phyloP scores from a whole-genome alignment of 2,888 invertebrate genomes.

The Podotricha telesiphe region DNA sequence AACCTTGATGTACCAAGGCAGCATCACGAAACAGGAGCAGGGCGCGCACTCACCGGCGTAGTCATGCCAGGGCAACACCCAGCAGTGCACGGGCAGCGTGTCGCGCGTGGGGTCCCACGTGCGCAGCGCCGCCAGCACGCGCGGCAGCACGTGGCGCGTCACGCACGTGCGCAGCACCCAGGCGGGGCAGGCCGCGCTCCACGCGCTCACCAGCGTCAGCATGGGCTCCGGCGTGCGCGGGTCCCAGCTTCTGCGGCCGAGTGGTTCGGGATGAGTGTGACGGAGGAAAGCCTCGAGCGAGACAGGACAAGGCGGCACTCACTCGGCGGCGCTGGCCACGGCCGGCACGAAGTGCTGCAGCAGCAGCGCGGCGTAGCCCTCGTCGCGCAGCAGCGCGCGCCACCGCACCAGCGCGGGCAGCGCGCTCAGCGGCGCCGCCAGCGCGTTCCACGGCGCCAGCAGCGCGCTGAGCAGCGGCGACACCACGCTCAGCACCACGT shows the following conservation, averaged over 20 bases:
- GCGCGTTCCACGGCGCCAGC: slow-evolving; percentile 91
- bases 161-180: slow-evolving; percentile 93
- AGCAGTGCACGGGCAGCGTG: slow-evolving; percentile 96
- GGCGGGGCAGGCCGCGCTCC: slow-evolving; percentile 90
- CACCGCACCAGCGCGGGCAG: slow-evolving; percentile 87
- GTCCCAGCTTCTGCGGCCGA: slow-evolving; percentile 88
- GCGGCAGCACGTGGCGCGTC: slow-evolving; percentile 92
- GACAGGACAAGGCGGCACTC: too few relatives aligned
- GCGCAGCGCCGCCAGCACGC: slow-evolving; percentile 89
- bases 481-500: slow-evolving; percentile 91
- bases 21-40: too few relatives aligned
- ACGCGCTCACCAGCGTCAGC: slow-evolving; percentile 90
- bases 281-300: too few relatives aligned
- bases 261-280: too few relatives aligned
- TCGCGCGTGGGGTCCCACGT: slow-evolving; percentile 98
- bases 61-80: slow-evolving; percentile 98
- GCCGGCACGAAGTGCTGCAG: slow-evolving; percentile 97
- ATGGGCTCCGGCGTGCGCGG: slow-evolving; percentile 91
- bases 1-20: neutral
- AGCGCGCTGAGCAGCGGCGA: slow-evolving; percentile 91
- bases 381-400: slow-evolving; percentile 86
- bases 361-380: slow-evolving; percentile 91
- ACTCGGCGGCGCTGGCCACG: slow-evolving; percentile 88
- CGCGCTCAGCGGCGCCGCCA: slow-evolving; percentile 86
- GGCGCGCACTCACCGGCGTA: slow-evolving; percentile 80